phyloP scores from a whole-genome alignment of 2,888 invertebrate species.

The Sinelater perroti region DNA sequence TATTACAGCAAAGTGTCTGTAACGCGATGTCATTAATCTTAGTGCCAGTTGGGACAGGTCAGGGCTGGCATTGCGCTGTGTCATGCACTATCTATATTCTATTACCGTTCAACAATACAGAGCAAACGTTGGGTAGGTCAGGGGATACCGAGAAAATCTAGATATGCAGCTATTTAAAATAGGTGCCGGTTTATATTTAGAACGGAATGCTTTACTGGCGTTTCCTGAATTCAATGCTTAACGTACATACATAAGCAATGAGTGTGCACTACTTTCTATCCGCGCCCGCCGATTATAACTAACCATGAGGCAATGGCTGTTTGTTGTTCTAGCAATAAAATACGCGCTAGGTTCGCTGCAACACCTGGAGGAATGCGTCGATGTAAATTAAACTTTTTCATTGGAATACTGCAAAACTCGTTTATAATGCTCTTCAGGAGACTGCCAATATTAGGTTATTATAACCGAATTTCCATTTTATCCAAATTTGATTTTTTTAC shows the following conservation, averaged over 20 bases:
- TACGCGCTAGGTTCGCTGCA: too few relatives aligned
- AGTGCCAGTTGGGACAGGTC: slow-evolving; percentile 55
- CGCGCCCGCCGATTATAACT: too few relatives aligned
- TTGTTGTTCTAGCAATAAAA: too few relatives aligned
- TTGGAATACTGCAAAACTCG: too few relatives aligned
- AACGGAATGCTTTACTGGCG: neutral
- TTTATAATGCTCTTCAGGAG: too few relatives aligned
- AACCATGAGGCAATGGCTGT: too few relatives aligned
- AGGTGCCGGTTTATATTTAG: slow-evolving; percentile 9
- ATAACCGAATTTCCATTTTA: too few relatives aligned
- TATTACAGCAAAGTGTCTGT: slow-evolving; percentile 34
- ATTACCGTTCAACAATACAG: slow-evolving; percentile 47
- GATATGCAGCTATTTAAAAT: slow-evolving; percentile 3
- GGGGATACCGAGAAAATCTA: slow-evolving; percentile 31
- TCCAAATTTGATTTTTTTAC: too few relatives aligned
- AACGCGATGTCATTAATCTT: slow-evolving; percentile 58
- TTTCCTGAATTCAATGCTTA: neutral
- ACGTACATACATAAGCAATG: too few relatives aligned
- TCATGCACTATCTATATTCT: slow-evolving; percentile 54
- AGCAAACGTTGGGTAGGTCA: slow-evolving; percentile 47
- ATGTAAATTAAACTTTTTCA: too few relatives aligned
- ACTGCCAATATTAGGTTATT: too few relatives aligned
- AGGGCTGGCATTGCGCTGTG: slow-evolving; percentile 53
- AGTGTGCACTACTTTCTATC: neutral
- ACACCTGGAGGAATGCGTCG: too few relatives aligned